These are phyloP conservation scores for Calephelis virginiensis DNA, from an alignment of 1,140 invertebrate species.

Conservation along the genomic window DNA sequence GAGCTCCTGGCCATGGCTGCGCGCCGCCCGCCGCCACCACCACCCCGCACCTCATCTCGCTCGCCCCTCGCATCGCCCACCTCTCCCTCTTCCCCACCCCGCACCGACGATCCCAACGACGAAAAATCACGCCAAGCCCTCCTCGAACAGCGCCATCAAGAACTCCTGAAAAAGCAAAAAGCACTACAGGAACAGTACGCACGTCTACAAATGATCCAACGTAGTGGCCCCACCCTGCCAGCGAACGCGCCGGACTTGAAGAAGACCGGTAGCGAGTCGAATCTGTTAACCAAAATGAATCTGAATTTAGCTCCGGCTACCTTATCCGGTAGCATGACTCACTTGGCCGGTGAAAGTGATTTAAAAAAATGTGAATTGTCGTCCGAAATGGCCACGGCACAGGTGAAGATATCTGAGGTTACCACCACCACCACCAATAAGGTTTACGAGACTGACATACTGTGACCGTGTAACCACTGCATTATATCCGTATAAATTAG, in stretches of 20 bases:
- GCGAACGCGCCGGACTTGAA: slow-evolving; percentile 84
- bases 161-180: slow-evolving; percentile 90
- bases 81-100: slow-evolving; percentile 50
- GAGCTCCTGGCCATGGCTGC: slow-evolving; percentile 83
- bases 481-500: slow-evolving; percentile 52
- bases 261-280: slow-evolving; percentile 93
- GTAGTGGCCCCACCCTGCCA: slow-evolving; percentile 83
- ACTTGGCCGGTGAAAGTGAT: slow-evolving; percentile 51
- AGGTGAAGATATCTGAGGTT: slow-evolving; percentile 34
- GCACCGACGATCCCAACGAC: slow-evolving; percentile 38
- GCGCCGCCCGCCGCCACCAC: slow-evolving; percentile 89
- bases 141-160: slow-evolving; percentile 91
- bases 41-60: slow-evolving; percentile 89
- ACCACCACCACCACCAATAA: slow-evolving; percentile 79
- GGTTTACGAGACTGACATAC: slow-evolving; percentile 93
- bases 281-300: slow-evolving; percentile 91
- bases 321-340: slow-evolving; percentile 66
- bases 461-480: slow-evolving; percentile 78
- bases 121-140: slow-evolving; percentile 85
- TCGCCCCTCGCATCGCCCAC: slow-evolving; percentile 90
- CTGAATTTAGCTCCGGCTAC: slow-evolving; percentile 79
- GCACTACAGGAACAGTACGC: slow-evolving; percentile 93
- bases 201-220: slow-evolving; percentile 89
- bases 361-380: slow-evolving; percentile 32
- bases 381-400: slow-evolving; percentile 30